phyloP scores from a whole-genome alignment of 2,113 vertebrate species.

The Pyxicephalus adspersus region DNA sequence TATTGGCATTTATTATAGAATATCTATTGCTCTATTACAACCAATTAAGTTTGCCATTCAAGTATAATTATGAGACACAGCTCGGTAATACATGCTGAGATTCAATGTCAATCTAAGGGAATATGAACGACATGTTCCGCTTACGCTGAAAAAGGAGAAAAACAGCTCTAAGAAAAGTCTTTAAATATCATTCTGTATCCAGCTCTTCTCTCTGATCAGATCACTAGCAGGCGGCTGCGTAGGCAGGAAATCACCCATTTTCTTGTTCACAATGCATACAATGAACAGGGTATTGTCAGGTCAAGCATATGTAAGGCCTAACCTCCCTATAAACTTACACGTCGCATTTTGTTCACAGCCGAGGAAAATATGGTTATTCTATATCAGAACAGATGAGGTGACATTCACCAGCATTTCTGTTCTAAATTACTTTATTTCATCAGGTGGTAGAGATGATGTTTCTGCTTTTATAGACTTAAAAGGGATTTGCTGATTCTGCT shows the following conservation, averaged over 20 bases:
- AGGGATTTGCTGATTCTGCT: too few relatives aligned
- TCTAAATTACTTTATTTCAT: too few relatives aligned
- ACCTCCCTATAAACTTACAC: not conserved
- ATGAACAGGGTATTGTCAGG: conserved; percentile 11
- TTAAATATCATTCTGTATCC: not conserved
- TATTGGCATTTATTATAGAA: conserved; percentile 23
- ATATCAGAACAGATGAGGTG: too few relatives aligned
- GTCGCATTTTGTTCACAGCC: too few relatives aligned
- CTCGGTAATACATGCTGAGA: not conserved
- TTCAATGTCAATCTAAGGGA: not conserved
- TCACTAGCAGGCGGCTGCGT: conserved; percentile 2
- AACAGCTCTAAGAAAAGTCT: not conserved
- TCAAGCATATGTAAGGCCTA: conserved; percentile 25
- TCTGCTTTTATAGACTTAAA: too few relatives aligned
- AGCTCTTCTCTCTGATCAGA: not conserved
- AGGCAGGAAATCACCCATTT: conserved; percentile 6
- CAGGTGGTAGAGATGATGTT: too few relatives aligned
- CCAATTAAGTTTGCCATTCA: conserved; percentile 33
- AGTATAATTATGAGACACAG: not conserved
- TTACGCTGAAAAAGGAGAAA: not conserved
- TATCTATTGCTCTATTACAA: conserved; percentile 6
- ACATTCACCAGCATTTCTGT: too few relatives aligned
- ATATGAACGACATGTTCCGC: not conserved
- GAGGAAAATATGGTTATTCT: too few relatives aligned
- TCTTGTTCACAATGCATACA: not conserved